Percentiles rank a stretch among this genome's conserved stretches.
phyloP scores from a whole-genome alignment of 2,797 vertebrate genomes.

The Sebastes dallii region DNA sequence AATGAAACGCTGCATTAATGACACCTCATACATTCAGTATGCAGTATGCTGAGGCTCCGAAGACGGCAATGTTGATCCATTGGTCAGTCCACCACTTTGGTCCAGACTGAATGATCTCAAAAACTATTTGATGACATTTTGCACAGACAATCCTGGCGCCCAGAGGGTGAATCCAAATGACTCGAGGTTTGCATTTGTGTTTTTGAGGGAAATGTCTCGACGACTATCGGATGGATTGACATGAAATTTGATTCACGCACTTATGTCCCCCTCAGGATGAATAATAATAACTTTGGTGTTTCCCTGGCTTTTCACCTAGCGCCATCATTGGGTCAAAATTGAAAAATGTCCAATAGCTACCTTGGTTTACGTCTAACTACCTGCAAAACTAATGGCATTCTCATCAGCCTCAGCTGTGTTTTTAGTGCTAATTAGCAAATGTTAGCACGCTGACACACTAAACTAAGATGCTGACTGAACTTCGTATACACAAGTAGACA shows the following conservation, averaged over 20 bases:
- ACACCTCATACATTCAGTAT: not conserved
- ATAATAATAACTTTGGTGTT: not conserved
- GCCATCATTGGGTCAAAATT: not conserved
- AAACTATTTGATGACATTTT: not conserved
- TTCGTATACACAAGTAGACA: not conserved
- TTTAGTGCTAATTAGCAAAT: not conserved
- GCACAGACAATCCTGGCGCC: not conserved
- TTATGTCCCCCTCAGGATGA: not conserved
- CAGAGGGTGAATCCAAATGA: not conserved
- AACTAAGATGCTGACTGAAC: not conserved
- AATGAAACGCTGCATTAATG: not conserved
- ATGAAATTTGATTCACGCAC: not conserved
- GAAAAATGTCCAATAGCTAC: not conserved
- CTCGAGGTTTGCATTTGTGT: no score
- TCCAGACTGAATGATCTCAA: not conserved
- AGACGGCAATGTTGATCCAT: not conserved
- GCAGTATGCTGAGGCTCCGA: not conserved
- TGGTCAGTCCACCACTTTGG: not conserved
- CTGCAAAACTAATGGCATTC: not conserved
- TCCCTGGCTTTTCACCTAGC: not conserved
- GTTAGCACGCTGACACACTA: no score
- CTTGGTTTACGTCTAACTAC: not conserved
- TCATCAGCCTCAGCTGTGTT: not conserved
- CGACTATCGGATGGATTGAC: not conserved
- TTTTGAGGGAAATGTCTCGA: not conserved